phyloP scores from a whole-genome alignment of 2,888 invertebrate genomes.

The Drosophila pegasa region DNA sequence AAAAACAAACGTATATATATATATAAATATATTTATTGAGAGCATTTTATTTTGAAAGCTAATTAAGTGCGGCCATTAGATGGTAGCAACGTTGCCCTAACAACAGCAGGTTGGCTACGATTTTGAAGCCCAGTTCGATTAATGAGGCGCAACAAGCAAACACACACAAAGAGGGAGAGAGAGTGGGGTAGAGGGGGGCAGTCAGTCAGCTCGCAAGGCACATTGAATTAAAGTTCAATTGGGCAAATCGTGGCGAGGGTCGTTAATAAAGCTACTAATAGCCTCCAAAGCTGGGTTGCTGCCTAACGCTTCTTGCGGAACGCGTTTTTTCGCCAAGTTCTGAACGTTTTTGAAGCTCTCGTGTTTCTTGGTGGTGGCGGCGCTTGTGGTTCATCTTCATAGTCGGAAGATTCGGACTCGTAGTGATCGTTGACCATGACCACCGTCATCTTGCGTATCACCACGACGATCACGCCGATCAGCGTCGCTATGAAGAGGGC shows the following conservation, averaged over 20 bases:
- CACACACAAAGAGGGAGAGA: conserved; percentile 6
- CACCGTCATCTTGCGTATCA: conserved; percentile 6
- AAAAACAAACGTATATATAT: not conserved
- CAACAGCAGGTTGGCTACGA: conserved; percentile 11
- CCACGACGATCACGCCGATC: conserved; percentile 30
- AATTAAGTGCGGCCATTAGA: conserved; percentile 67
- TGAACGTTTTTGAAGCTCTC: no score
- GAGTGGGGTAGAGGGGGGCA: not conserved
- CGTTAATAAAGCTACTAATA: conserved; percentile 62
- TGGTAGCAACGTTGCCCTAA: conserved; percentile 23
- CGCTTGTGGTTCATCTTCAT: conserved; percentile 7
- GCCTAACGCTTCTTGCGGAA: no score
- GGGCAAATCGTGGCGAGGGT: conserved; percentile 54
- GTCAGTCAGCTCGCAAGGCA: conserved; percentile 19
- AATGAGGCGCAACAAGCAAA: conserved; percentile 69
- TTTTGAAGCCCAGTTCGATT: conserved; percentile 43
- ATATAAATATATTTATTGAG: conserved; percentile 58
- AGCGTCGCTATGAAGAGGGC: conserved; percentile 27
- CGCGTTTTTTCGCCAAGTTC: no score
- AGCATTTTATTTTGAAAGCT: conserved; percentile 68
- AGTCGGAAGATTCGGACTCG: conserved; percentile 27
- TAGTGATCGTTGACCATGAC: conserved; percentile 21
- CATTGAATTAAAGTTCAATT: conserved; percentile 72
- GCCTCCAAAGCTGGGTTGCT: no score
- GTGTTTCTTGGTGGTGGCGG: no score